Base-by-base conservation (phyloP, 2,888 invertebrate species). In the Smittia sp. region DNA sequence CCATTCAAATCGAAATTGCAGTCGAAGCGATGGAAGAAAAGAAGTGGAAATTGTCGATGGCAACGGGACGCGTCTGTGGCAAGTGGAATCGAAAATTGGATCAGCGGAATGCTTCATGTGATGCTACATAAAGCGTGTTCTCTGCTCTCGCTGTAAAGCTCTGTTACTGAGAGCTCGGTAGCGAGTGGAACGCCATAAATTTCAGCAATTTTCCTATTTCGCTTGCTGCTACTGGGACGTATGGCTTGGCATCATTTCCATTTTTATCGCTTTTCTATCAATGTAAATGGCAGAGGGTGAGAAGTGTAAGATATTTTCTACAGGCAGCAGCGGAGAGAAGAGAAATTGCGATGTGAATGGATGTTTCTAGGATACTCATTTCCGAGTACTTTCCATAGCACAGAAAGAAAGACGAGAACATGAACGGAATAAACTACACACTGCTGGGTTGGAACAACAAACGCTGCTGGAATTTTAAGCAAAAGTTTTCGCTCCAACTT, bases 191-290 rank as follows among this genome's bases (percentile, higher is more conserved):
- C 24, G 22, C 58, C 58, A 62, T 22, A 54, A 54, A 54, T 54
- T 54, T 54, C 54, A 7, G 9, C 46, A 46, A 38, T 46, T 6
- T 46, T 46, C 11, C n/a, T 46, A n/a, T 24, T 62, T 62, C 20
- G 20, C 22, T 62, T 9, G 32, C 32, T 32, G 32, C 46, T 46
- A 11, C 15, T 11, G 46, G 11, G 46, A 46, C 32, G 11, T n/a
- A 46, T 46, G 11, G 46, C 46, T 27, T 27, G 18, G n/a, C 63
- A n/a, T 25, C 63, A 65, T 65, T 65, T 65, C 27, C 63, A 65
- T 65, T 27, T 62, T 65, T 65, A 65, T 65, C 32, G 27, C 27
- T 65, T 65, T 65, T 18, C 63, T 65, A 25, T 65, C 63, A 22
- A 65, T 27, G 63, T 25, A 65, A 65, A 27, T 1, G 27, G 11